Percentiles rank a stretch among this genome's conserved stretches.
Evolutionary conservation across 2,113 vertebrate genomes (phyloP).

Genomic region (Canis aureus): DNA sequence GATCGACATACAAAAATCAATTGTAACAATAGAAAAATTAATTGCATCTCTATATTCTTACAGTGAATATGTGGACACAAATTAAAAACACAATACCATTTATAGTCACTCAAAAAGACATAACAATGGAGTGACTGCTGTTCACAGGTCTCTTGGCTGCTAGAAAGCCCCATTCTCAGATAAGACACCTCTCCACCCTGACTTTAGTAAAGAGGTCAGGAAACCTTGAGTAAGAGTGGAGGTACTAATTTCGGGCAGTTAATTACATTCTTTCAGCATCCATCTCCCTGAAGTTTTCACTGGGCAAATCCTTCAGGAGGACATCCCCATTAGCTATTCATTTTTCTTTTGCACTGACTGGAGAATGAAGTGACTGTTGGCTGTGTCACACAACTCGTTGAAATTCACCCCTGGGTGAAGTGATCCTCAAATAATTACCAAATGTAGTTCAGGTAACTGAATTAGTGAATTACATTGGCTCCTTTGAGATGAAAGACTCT

Average conservation of each 20-base stretch:
- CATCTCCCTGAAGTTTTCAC: constrained; percentile 79
- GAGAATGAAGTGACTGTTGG: constrained; percentile 73
- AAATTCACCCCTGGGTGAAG: constrained; percentile 84
- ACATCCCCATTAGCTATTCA: constrained; percentile 79
- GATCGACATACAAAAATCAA: constrained; percentile 8
- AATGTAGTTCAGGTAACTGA: constrained; percentile 84
- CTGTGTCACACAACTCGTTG: constrained; percentile 72
- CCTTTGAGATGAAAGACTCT: constrained; percentile 84
- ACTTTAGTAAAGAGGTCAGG: constrained; percentile 79
- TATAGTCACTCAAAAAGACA: neutral
- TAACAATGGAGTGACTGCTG: neutral
- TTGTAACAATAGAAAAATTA: neutral
- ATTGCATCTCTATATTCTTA: constrained; percentile 20
- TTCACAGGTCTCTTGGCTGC: neutral
- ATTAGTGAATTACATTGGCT: constrained; percentile 83
- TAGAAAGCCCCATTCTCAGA: neutral
- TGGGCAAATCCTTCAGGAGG: constrained; percentile 80
- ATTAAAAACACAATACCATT: constrained; percentile 8
- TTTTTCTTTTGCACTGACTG: constrained; percentile 70
- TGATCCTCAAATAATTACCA: constrained; percentile 85
- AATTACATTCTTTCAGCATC: constrained; percentile 81
- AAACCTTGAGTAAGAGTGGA: constrained; percentile 75
- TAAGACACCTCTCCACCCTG: constrained; percentile 64
- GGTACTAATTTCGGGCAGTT: constrained; percentile 82
- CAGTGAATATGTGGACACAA: neutral